Conservation (phyloP, 2,797 vertebrate genomes). For the Trematomus bernacchii region DNA sequence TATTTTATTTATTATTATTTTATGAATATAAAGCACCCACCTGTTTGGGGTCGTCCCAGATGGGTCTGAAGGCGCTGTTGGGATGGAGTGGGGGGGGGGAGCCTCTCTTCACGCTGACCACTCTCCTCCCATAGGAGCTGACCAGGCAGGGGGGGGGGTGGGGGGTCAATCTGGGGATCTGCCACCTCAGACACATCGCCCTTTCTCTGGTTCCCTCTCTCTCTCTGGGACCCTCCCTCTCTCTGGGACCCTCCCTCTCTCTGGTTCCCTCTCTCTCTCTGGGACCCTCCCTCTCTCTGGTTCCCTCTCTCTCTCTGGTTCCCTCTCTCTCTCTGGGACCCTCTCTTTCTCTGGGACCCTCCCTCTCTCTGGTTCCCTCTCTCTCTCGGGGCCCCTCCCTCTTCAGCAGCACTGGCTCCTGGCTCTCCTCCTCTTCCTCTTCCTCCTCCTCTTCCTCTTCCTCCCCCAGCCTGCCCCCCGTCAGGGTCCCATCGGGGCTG, state of each 20-base stretch:
- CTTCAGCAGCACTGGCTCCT: constrained; percentile 86
- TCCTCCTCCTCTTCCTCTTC: constrained; percentile 76
- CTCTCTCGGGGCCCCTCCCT: too few relatives aligned
- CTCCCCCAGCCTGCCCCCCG: constrained; percentile 60
- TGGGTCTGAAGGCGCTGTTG: constrained; percentile 83
- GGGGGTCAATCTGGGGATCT: constrained; percentile 83
- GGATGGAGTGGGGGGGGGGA: constrained; percentile 78
- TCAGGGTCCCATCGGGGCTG: constrained; percentile 82
- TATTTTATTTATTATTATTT: too few relatives aligned
- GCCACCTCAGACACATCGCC: constrained; percentile 83
- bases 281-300: constrained; percentile 6
- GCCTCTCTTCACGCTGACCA: constrained; percentile 71
- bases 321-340: constrained; percentile 37
- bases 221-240: too few relatives aligned
- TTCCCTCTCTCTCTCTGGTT: too few relatives aligned
- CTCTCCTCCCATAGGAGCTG: constrained; percentile 66
- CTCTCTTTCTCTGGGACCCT: too few relatives aligned
- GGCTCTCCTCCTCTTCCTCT: constrained; percentile 82
- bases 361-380: constrained; percentile 2
- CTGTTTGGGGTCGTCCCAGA: constrained; percentile 85
- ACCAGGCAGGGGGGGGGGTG: constrained; percentile 72
- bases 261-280: too few relatives aligned
- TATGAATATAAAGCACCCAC: constrained; percentile 22
- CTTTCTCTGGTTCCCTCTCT: constrained; percentile 71
- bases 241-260: too few relatives aligned